These are phyloP conservation scores for Micronycteris hirsuta DNA, from an alignment of 2,113 vertebrate species.

Conservation along the genomic window DNA sequence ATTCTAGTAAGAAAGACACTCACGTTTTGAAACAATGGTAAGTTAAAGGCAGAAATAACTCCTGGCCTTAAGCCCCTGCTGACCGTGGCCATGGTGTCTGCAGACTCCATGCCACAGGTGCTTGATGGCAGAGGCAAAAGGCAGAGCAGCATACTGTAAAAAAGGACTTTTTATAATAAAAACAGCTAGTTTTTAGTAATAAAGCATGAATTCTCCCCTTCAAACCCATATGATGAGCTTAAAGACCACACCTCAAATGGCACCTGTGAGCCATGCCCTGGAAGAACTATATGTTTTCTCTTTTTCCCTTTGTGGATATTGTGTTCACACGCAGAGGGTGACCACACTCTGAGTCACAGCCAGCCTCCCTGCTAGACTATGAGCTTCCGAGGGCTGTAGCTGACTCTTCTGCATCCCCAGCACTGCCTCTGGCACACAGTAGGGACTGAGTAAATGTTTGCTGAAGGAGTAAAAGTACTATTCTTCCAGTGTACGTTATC, in stretches of 20 bases:
- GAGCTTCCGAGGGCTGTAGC: neutral
- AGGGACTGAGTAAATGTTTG: neutral
- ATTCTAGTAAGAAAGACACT: neutral
- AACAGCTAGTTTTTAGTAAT: neutral
- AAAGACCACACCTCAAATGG: neutral
- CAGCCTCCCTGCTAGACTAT: neutral
- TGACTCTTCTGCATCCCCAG: neutral
- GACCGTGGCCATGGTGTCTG: neutral
- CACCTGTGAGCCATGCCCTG: neutral
- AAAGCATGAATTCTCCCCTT: neutral
- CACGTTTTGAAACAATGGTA: neutral
- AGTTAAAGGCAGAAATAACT: neutral
- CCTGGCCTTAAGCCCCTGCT: neutral
- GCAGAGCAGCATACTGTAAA: neutral
- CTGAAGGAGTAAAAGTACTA: neutral
- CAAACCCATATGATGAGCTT: neutral
- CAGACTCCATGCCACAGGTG: neutral
- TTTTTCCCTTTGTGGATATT: neutral
- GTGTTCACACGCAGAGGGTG: neutral
- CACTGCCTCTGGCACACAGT: neutral
- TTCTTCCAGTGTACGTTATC: neutral
- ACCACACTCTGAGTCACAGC: neutral
- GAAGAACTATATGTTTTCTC: neutral
- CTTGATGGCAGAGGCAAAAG: neutral
- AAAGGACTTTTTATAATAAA: neutral